Evolutionary conservation across 2,888 invertebrate genomes (phyloP).

Genomic region (Ornithoptera priamus): DNA sequence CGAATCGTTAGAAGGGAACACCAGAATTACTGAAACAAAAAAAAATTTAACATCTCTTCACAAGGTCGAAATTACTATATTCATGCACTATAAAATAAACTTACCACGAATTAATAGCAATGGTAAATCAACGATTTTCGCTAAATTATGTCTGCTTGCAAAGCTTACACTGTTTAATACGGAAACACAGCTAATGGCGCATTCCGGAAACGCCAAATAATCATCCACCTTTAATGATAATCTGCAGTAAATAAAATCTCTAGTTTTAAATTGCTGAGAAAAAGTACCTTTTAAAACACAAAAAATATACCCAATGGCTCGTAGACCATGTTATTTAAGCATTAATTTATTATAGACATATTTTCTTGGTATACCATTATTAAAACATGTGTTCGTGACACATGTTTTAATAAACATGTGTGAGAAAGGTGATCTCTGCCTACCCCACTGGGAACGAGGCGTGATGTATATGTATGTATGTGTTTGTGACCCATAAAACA

Average conservation of each 20-base stretch:
- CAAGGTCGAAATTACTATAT: background rate
- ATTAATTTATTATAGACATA: too few species aligned
- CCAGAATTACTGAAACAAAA: constrained; percentile 58
- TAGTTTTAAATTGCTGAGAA: too few species aligned
- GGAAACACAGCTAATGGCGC: constrained; percentile 77
- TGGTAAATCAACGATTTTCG: constrained; percentile 61
- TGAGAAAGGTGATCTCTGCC: too few species aligned
- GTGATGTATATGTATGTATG: too few species aligned
- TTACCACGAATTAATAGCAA: constrained; percentile 62
- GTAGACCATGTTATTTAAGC: too few species aligned
- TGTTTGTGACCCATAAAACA: too few species aligned
- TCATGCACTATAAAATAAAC: background rate
- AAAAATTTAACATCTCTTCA: background rate
- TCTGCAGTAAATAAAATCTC: constrained; percentile 39
- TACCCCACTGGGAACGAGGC: too few species aligned
- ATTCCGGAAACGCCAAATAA: constrained; percentile 73
- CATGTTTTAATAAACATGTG: too few species aligned
- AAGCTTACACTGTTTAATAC: constrained; percentile 69
- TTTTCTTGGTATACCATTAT: too few species aligned
- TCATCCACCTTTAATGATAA: constrained; percentile 74
- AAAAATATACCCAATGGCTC: too few species aligned
- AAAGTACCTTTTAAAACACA: too few species aligned
- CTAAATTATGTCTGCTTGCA: constrained; percentile 54
- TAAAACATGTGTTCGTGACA: too few species aligned
- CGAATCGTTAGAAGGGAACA: constrained; percentile 68